Percentiles rank a stretch among this genome's conserved stretches.
Conservation (phyloP, 2,888 invertebrate genomes). For the Lumbricus terrestris region DNA sequence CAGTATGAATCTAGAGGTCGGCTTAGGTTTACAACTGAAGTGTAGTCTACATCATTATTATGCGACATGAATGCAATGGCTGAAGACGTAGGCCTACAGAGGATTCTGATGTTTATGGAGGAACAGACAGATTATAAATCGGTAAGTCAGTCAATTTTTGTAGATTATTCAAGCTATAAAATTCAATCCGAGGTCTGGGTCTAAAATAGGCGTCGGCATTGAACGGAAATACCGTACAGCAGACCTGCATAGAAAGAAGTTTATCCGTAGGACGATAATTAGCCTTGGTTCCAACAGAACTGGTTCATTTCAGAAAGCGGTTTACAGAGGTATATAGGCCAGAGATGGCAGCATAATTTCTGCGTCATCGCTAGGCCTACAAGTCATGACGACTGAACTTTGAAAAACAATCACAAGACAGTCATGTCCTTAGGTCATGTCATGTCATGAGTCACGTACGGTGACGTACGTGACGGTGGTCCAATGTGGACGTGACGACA, state of each 20-base stretch:
- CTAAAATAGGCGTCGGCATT: not conserved
- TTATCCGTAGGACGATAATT: too few species aligned
- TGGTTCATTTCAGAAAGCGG: too few species aligned
- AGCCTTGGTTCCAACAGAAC: too few species aligned
- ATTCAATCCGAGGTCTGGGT: not conserved
- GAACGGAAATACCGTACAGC: not conserved
- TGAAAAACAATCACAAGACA: not conserved
- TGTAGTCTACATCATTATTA: not conserved
- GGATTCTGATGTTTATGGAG: not conserved
- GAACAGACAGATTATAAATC: not conserved
- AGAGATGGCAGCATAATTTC: not conserved
- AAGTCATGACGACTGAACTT: not conserved
- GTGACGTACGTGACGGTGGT: too few species aligned
- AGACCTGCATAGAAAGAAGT: not conserved
- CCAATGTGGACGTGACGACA: not conserved
- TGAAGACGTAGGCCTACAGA: not conserved
- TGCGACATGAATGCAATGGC: not conserved
- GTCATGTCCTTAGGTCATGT: not conserved
- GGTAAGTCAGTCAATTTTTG: not conserved
- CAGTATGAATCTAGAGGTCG: not conserved
- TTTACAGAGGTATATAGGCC: too few species aligned
- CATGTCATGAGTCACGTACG: constrained; percentile 3
- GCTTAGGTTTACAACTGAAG: not conserved
- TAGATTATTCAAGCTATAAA: not conserved
- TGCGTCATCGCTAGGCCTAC: too few species aligned